These are phyloP conservation scores for Sebastes melanostomus DNA, from an alignment of 2,797 vertebrate genomes.

Conservation along the genomic window DNA sequence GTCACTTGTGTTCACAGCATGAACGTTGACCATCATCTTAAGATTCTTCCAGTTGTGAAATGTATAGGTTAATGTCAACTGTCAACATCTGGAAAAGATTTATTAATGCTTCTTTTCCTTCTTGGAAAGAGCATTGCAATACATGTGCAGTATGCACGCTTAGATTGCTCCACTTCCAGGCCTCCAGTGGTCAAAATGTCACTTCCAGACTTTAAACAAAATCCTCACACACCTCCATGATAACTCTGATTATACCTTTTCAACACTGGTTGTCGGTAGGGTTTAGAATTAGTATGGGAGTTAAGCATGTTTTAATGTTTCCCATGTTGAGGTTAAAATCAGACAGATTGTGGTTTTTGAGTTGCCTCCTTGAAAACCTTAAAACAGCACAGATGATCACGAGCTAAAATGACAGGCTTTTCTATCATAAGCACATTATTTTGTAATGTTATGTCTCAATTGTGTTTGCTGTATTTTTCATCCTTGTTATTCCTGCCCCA, in stretches of 20 bases:
- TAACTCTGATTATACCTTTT: background rate
- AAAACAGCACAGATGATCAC: background rate
- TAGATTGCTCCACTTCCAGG: background rate
- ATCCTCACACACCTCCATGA: background rate
- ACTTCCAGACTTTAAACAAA: background rate
- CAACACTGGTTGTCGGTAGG: background rate
- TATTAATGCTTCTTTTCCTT: background rate
- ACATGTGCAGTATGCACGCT: background rate
- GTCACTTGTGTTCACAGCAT: background rate
- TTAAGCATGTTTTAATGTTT: background rate
- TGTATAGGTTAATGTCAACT: background rate
- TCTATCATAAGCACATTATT: background rate
- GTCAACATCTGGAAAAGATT: background rate
- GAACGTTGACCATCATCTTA: background rate
- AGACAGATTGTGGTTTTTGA: background rate
- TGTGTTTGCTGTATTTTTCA: background rate
- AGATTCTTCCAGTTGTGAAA: constrained; percentile 9
- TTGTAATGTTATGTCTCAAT: background rate
- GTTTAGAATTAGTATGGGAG: background rate
- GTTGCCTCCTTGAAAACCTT: background rate
- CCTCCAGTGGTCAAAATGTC: background rate
- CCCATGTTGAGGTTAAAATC: background rate
- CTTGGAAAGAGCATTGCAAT: background rate
- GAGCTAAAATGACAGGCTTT: background rate
- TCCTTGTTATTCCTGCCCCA: background rate